A percentile compares a stretch with the other conserved stretches of the same genome.
Conservation (phyloP, 2,113 vertebrate genomes). For the Chaenocephalus aceratus region DNA sequence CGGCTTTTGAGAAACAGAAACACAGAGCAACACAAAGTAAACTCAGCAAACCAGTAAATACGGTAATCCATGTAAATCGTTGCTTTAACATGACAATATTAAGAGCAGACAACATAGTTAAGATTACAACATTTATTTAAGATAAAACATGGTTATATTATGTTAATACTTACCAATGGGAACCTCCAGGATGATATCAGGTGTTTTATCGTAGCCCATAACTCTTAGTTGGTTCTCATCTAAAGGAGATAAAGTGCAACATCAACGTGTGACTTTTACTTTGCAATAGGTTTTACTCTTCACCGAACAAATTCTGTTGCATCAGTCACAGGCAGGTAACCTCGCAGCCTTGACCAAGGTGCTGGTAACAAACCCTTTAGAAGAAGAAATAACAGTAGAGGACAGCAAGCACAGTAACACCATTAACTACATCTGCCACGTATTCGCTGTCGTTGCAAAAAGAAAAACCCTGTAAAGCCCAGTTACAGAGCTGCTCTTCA, state of each 20-base stretch:
- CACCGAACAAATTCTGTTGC: not conserved
- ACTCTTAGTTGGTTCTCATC: slow-evolving; percentile 98
- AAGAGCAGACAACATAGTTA: slow-evolving; percentile 36
- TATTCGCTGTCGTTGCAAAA: slow-evolving; percentile 79
- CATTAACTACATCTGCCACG: slow-evolving; percentile 69
- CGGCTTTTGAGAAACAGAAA: slow-evolving; percentile 82
- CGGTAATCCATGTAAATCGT: not conserved
- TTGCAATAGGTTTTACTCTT: slow-evolving; percentile 15
- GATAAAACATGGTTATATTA: slow-evolving; percentile 13
- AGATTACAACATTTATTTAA: slow-evolving; percentile 10
- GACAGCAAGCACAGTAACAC: slow-evolving; percentile 54
- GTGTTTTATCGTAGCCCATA: slow-evolving; percentile 99
- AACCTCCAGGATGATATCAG: slow-evolving; percentile 98
- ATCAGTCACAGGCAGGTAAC: slow-evolving; percentile 44
- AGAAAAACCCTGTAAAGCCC: slow-evolving; percentile 65
- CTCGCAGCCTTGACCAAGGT: slow-evolving; percentile 29
- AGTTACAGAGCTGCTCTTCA: slow-evolving; percentile 56
- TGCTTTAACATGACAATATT: slow-evolving; percentile 30
- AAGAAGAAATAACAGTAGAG: slow-evolving; percentile 49
- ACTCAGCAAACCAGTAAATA: slow-evolving; percentile 6
- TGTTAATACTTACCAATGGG: slow-evolving; percentile 91
- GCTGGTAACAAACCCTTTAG: slow-evolving; percentile 39
- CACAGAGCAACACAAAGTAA: slow-evolving; percentile 13
- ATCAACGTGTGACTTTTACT: slow-evolving; percentile 19
- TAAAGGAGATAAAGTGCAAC: slow-evolving; percentile 72